phyloP scores from a whole-genome alignment of 1,140 invertebrate species.

The Nasonia giraulti region DNA sequence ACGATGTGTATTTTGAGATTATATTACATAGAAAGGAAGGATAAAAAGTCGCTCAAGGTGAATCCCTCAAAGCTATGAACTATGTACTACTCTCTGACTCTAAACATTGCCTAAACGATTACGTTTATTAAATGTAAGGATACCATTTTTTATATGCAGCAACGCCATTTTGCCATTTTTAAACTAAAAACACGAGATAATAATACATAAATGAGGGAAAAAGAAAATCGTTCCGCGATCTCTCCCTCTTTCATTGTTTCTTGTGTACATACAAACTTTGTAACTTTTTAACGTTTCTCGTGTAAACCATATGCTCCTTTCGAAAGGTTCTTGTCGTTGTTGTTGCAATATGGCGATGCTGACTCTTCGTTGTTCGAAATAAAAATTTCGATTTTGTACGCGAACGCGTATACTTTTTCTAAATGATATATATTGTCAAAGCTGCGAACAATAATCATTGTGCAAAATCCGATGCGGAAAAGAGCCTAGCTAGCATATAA shows the following conservation, averaged over 20 bases:
- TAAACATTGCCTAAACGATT: constrained; percentile 49
- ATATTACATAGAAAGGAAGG: constrained; percentile 7
- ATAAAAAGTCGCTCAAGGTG: constrained; percentile 40
- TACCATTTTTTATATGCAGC: constrained; percentile 20
- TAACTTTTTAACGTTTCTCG: constrained; percentile 16
- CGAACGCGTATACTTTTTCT: not conserved
- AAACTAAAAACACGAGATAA: not conserved
- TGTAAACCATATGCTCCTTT: not conserved
- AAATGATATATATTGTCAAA: constrained; percentile 3
- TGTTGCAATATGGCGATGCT: not conserved
- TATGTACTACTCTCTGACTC: constrained; percentile 45
- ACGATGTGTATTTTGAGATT: constrained; percentile 42
- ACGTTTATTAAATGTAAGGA: constrained; percentile 45
- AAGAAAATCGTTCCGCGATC: constrained; percentile 14
- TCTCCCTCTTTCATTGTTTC: constrained; percentile 31
- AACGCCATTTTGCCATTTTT: constrained; percentile 13
- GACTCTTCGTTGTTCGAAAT: constrained; percentile 8
- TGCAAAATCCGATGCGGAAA: constrained; percentile 9
- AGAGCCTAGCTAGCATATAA: constrained; percentile 14
- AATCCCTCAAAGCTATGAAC: constrained; percentile 26
- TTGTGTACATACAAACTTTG: not conserved
- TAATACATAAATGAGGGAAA: not conserved
- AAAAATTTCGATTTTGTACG: not conserved
- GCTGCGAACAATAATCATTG: constrained; percentile 27
- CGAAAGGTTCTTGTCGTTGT: constrained; percentile 10